Evolutionary conservation across 2,113 vertebrate genomes (phyloP).

Genomic region (Notothenia coriiceps): DNA sequence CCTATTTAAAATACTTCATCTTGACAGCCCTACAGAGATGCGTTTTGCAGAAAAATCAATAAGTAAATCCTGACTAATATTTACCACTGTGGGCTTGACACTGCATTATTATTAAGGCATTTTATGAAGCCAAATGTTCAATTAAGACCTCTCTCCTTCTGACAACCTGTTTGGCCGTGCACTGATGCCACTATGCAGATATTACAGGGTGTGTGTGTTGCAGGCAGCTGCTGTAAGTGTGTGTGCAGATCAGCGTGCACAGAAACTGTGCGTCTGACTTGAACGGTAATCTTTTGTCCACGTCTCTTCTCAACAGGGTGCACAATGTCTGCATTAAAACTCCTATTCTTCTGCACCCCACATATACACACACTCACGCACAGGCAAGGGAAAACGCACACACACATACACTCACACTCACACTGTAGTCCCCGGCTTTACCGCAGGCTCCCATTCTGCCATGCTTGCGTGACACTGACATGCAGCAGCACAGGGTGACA

Average conservation of each 20-base stretch:
- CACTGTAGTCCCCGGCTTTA: slow-evolving; percentile 55
- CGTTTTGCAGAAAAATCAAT: slow-evolving; percentile 11
- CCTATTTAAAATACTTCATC: not conserved
- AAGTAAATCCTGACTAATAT: not conserved
- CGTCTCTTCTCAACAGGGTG: slow-evolving; percentile 53
- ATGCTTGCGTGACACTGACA: slow-evolving; percentile 56
- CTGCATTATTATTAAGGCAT: not conserved
- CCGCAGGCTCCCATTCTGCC: slow-evolving; percentile 82
- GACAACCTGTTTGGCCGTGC: not conserved
- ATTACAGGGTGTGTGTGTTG: slow-evolving; percentile 9
- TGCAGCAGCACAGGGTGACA: slow-evolving; percentile 16
- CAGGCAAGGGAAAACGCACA: slow-evolving; percentile 16
- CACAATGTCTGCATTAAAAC: slow-evolving; percentile 63
- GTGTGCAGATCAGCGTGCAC: slow-evolving; percentile 25
- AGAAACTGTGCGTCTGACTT: slow-evolving; percentile 41
- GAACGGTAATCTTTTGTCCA: slow-evolving; percentile 12
- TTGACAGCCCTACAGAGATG: not conserved
- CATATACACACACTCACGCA: not conserved
- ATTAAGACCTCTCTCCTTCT: not conserved
- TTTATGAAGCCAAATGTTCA: not conserved
- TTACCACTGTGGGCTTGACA: not conserved
- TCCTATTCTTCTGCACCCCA: slow-evolving; percentile 52
- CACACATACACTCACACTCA: slow-evolving; percentile 33
- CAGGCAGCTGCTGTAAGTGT: slow-evolving; percentile 33
- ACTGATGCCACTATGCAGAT: not conserved